Evolutionary conservation across 2,113 vertebrate genomes (phyloP).

Genomic region (Baryphthengus martii): DNA sequence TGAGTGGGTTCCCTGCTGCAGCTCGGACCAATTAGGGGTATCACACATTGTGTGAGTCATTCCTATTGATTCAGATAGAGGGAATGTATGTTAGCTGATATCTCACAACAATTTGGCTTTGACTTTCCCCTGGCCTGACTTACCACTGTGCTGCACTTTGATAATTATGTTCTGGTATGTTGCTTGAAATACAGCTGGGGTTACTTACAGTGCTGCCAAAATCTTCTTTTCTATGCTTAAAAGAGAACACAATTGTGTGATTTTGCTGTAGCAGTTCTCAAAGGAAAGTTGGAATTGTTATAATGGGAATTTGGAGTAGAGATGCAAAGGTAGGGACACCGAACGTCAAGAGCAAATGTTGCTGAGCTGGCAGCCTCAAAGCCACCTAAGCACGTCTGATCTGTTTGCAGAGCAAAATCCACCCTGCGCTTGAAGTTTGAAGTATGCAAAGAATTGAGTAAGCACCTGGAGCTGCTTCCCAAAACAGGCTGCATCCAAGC

Average conservation of each 20-base stretch:
- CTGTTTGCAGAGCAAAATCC: constrained; percentile 77
- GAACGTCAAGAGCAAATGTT: background rate
- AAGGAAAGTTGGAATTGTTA: background rate
- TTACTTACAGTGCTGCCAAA: background rate
- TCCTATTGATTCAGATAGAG: background rate
- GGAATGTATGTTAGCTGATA: background rate
- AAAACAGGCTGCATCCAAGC: constrained; percentile 84
- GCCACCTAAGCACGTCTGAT: background rate
- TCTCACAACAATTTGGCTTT: background rate
- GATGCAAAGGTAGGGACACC: background rate
- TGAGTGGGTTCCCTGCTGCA: background rate
- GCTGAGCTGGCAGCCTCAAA: background rate
- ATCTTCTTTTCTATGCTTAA: background rate
- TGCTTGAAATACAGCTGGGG: background rate
- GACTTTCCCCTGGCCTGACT: background rate
- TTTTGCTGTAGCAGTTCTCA: background rate
- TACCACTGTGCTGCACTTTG: background rate
- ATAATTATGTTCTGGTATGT: background rate
- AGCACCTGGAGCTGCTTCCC: constrained; percentile 87
- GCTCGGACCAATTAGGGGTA: background rate
- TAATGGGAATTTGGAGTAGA: background rate
- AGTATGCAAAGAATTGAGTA: constrained; percentile 83
- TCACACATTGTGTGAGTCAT: background rate
- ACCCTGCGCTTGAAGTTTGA: constrained; percentile 82
- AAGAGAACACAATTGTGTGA: background rate